Percentiles rank a stretch among this genome's conserved stretches.
Conservation (phyloP, 2,797 vertebrate species). For the Channallabes apus region DNA sequence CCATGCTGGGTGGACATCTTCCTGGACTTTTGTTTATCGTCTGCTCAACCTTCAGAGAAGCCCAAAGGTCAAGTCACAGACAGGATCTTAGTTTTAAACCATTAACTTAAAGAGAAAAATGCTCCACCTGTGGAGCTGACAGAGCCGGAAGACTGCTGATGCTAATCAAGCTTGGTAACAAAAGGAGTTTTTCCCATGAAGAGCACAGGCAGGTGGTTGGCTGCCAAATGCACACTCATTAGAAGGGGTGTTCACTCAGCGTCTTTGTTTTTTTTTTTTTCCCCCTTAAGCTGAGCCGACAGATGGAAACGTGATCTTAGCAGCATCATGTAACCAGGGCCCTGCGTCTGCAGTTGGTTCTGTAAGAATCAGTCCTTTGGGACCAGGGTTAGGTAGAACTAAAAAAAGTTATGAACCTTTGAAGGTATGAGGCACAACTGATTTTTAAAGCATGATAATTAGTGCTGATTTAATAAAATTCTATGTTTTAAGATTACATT, state of each 20-base stretch:
- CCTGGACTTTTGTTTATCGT: constrained; percentile 65
- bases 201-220: neutral
- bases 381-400: neutral
- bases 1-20: constrained; percentile 53
- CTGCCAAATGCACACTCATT: constrained; percentile 33
- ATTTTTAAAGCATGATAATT: neutral
- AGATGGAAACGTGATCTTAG: constrained; percentile 36
- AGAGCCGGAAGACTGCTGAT: constrained; percentile 54
- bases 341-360: neutral
- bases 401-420: no score
- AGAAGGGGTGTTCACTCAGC: constrained; percentile 3
- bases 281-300: neutral
- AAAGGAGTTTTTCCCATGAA: constrained; percentile 33
- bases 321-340: constrained; percentile 24
- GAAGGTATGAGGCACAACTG: neutral
- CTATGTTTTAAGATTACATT: no score
- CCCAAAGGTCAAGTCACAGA: constrained; percentile 61
- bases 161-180: constrained; percentile 52
- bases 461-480: neutral
- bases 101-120: constrained; percentile 40
- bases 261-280: constrained; percentile 34
- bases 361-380: neutral
- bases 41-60: constrained; percentile 43
- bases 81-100: constrained; percentile 61
- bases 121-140: constrained; percentile 59